Conservation (phyloP, 2,888 invertebrate genomes). For the Agrypnus murinus region DNA sequence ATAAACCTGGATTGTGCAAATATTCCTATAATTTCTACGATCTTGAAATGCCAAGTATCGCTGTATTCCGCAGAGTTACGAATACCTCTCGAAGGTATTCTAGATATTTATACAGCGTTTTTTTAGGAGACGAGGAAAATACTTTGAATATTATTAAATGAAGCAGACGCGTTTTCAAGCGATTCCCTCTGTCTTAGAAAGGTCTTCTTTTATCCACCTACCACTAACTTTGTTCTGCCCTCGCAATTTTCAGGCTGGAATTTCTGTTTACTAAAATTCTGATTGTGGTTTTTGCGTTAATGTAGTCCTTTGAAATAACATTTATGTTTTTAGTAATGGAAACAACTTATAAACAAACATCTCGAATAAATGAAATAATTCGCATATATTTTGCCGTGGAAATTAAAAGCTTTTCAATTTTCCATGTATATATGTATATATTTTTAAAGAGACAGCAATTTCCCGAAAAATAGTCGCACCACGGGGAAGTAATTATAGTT, state of each 20-base stretch:
- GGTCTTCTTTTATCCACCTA: neutral
- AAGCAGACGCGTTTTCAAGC: constrained; percentile 34
- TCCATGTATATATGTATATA: neutral
- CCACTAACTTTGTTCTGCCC: constrained; percentile 25
- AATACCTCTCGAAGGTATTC: constrained; percentile 45
- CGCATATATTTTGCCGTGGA: neutral
- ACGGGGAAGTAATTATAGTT: neutral
- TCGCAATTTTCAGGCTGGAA: constrained; percentile 27
- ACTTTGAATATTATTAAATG: constrained; percentile 49
- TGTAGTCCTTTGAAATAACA: no score
- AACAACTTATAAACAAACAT: neutral
- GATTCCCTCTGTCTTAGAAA: constrained; percentile 21
- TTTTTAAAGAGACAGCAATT: neutral
- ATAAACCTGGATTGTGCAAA: constrained; percentile 47
- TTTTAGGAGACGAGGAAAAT: constrained; percentile 40
- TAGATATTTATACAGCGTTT: constrained; percentile 46
- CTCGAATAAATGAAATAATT: neutral
- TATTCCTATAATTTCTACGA: constrained; percentile 49
- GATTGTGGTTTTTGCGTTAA: constrained; percentile 14
- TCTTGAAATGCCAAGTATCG: constrained; percentile 48
- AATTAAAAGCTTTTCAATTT: constrained; percentile 10
- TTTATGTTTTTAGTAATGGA: neutral
- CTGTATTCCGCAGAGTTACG: constrained; percentile 48
- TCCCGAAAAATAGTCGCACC: neutral
- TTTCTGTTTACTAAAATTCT: constrained; percentile 20